These are phyloP conservation scores for Heliconius ethilla DNA, from an alignment of 2,888 invertebrate genomes.

Conservation along the genomic window DNA sequence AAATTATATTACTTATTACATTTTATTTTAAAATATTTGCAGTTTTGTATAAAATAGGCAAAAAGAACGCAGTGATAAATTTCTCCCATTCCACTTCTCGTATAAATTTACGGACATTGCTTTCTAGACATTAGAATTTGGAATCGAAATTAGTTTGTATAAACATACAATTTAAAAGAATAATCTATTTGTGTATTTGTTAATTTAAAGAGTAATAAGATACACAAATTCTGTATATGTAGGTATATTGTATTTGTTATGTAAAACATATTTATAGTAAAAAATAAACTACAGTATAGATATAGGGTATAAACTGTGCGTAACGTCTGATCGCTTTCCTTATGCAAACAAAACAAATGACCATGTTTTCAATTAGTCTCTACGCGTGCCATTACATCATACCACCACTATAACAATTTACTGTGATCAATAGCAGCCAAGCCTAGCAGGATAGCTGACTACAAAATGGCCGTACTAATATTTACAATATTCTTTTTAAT, in stretches of 20 bases:
- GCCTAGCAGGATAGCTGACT: constrained; percentile 20
- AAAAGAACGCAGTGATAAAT: background rate
- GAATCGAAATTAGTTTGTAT: too few species aligned
- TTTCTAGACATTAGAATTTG: background rate
- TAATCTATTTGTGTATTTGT: too few species aligned
- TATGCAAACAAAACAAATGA: constrained; percentile 42
- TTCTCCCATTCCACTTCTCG: background rate
- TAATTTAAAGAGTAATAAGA: too few species aligned
- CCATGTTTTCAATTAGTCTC: constrained; percentile 58
- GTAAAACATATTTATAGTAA: too few species aligned
- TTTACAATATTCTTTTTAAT: constrained; percentile 25
- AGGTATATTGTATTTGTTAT: too few species aligned
- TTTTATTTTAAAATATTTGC: background rate
- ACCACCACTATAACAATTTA: constrained; percentile 44
- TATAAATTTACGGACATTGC: too few species aligned
- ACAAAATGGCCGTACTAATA: constrained; percentile 54
- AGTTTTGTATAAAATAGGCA: background rate
- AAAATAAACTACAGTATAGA: too few species aligned
- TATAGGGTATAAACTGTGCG: background rate
- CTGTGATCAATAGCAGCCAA: constrained; percentile 38
- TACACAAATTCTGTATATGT: too few species aligned
- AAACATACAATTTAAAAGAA: too few species aligned
- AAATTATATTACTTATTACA: background rate
- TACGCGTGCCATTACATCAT: constrained; percentile 63
- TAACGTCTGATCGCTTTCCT: background rate